Evolutionary conservation across 2,888 invertebrate species (phyloP).

Genomic region (Ferrisia virgata): DNA sequence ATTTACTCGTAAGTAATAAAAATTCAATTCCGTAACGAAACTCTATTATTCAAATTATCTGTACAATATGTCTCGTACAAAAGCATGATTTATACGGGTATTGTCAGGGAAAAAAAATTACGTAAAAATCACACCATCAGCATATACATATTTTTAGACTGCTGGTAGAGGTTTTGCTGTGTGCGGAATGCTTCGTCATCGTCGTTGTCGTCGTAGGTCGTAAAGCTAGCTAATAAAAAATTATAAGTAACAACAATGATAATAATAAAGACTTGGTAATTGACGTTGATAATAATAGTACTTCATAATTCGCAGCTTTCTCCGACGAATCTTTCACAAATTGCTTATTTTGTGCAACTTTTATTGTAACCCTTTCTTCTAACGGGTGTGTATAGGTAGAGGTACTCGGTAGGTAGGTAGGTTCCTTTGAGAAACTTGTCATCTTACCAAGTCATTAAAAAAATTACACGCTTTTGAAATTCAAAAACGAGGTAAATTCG

Average conservation of each 20-base stretch:
- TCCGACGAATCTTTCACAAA: neutral
- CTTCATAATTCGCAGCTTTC: neutral
- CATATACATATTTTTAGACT: too few relatives aligned
- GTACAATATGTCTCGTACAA: too few relatives aligned
- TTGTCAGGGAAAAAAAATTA: too few relatives aligned
- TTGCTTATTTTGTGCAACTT: neutral
- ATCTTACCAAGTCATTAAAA: slow-evolving; percentile 2
- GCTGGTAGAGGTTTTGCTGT: too few relatives aligned
- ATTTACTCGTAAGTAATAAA: too few relatives aligned
- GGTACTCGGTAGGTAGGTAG: neutral
- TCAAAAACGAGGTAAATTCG: neutral
- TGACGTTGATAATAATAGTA: neutral
- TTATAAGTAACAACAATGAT: neutral
- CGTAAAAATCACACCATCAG: too few relatives aligned
- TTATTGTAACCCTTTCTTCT: neutral
- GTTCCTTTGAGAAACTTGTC: neutral
- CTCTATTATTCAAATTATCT: too few relatives aligned
- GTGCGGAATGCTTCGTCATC: too few relatives aligned
- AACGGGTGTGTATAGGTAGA: too few relatives aligned
- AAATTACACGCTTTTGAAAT: slow-evolving; percentile 14
- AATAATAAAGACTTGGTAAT: neutral
- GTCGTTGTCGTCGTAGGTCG: neutral
- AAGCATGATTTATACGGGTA: too few relatives aligned
- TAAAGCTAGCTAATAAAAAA: neutral
- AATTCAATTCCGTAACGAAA: too few relatives aligned